phyloP scores from a whole-genome alignment of 92 coral and sea anemone species.

The Porites divaricata region DNA sequence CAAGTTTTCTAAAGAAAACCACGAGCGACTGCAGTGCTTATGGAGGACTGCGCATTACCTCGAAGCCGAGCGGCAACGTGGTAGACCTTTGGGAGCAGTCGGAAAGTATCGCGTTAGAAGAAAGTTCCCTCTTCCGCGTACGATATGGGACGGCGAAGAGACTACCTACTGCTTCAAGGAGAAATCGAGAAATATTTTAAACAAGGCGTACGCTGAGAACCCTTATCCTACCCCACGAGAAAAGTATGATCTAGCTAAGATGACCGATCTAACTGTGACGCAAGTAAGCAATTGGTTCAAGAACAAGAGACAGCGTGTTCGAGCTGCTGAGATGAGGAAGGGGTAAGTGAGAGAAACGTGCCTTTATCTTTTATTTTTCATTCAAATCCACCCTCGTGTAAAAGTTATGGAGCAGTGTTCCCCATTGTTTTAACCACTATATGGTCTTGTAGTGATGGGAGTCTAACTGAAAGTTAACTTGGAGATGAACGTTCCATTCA shows the following conservation, averaged over 20 bases:
- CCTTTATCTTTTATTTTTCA: neutral
- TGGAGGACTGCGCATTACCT: constrained; percentile 96
- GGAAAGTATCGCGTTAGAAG: constrained; percentile 94
- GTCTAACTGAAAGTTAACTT: too few species aligned
- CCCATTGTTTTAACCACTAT: too few species aligned
- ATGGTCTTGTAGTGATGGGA: too few species aligned
- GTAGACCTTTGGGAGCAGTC: constrained; percentile 92
- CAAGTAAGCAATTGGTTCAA: constrained; percentile 96
- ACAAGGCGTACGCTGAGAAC: constrained; percentile 87
- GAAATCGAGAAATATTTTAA: constrained; percentile 82
- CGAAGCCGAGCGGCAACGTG: constrained; percentile 92
- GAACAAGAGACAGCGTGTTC: constrained; percentile 87
- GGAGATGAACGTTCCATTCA: too few species aligned
- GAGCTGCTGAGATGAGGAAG: constrained; percentile 90
- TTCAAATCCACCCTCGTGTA: neutral
- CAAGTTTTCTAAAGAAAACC: constrained; percentile 76
- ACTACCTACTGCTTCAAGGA: constrained; percentile 98
- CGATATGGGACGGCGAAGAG: constrained; percentile 96
- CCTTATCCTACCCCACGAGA: constrained; percentile 93
- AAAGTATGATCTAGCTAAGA: constrained; percentile 85
- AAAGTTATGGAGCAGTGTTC: too few species aligned
- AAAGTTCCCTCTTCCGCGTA: constrained; percentile 91
- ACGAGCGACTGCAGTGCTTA: constrained; percentile 87
- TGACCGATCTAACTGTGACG: constrained; percentile 90
- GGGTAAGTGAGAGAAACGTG: constrained; percentile 59